These are phyloP conservation scores for Perodicticus potto DNA, from an alignment of 2,797 vertebrate genomes.

Conservation along the genomic window DNA sequence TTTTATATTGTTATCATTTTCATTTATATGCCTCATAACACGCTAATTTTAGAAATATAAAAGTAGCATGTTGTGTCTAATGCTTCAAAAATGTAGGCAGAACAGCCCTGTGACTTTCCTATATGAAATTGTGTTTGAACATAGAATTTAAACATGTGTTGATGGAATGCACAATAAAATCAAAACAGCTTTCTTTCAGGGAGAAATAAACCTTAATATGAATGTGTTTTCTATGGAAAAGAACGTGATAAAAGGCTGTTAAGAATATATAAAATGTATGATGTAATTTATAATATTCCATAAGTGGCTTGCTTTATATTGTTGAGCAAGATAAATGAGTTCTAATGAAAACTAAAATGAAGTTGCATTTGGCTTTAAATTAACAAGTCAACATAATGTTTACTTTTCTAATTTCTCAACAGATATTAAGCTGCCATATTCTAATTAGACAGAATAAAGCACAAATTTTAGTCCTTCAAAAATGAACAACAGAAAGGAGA, in stretches of 20 bases:
- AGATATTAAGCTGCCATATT: background rate
- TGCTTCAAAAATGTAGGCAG: background rate
- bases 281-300: background rate
- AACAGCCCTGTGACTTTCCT: background rate
- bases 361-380: background rate
- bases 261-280: background rate
- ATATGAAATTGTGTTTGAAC: slow-evolving; percentile 1
- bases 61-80: background rate
- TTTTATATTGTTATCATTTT: background rate
- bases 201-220: background rate
- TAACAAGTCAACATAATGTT: background rate
- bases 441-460: background rate
- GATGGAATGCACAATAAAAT: background rate
- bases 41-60: slow-evolving; percentile 50
- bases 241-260: background rate
- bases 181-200: background rate
- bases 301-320: background rate
- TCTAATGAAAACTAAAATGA: slow-evolving; percentile 2
- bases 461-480: background rate
- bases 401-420: background rate
- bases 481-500: background rate
- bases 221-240: background rate
- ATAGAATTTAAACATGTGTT: background rate
- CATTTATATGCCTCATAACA: background rate
- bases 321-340: background rate